phyloP scores from a whole-genome alignment of 64 coral and sea anemone species.

The Pocillopora verrucosa region DNA sequence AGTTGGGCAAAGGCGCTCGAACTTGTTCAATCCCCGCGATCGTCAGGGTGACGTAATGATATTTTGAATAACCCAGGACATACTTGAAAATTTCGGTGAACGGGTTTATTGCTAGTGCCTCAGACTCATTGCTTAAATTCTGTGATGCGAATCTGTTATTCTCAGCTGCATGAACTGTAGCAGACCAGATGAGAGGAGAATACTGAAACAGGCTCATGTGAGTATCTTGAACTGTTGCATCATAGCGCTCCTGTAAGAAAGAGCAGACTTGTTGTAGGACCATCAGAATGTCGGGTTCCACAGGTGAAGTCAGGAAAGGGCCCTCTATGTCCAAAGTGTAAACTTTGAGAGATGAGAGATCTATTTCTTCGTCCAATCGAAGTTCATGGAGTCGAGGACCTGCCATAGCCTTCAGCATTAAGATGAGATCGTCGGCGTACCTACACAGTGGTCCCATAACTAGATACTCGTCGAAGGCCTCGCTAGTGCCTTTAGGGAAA shows the following conservation, averaged over 20 bases:
- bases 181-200: constrained; percentile 72
- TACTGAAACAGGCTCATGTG: constrained; percentile 58
- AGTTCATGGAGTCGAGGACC: constrained; percentile 50
- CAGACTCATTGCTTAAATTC: constrained; percentile 41
- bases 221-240: constrained; percentile 43
- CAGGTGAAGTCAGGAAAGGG: constrained; percentile 56
- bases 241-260: constrained; percentile 54
- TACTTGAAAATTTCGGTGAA: constrained; percentile 83
- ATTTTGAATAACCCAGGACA: constrained; percentile 74
- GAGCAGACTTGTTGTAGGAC: constrained; percentile 55
- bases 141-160: constrained; percentile 57
- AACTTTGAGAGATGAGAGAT: constrained; percentile 76
- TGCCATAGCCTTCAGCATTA: constrained; percentile 82
- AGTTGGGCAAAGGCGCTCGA: constrained; percentile 2
- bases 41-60: constrained; percentile 70
- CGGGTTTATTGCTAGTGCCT: constrained; percentile 50
- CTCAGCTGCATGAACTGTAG: constrained; percentile 51
- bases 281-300: constrained; percentile 45
- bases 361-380: constrained; percentile 66
- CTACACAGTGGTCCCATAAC: constrained; percentile 92
- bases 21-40: constrained; percentile 56
- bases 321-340: constrained; percentile 61
- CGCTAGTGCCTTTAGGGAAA: constrained; percentile 55
- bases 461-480: constrained; percentile 73
- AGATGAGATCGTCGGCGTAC: constrained; percentile 63